Evolutionary conservation across 2,113 vertebrate genomes (phyloP), one percentile per base, ranked within the genome.

Genomic region (Cyprinodon variegatus): DNA sequence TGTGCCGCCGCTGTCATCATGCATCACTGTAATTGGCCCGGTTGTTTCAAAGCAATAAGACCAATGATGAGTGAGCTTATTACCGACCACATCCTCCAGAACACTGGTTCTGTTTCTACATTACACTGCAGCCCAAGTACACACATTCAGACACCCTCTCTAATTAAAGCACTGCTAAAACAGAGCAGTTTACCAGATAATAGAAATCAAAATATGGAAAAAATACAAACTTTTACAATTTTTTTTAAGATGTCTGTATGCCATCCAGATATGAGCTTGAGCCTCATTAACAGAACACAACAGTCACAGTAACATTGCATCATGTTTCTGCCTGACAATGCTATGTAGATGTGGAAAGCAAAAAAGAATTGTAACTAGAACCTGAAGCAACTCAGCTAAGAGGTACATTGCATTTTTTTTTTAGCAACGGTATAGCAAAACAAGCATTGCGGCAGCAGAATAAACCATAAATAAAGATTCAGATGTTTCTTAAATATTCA

Each of bases 401-500:
- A 70, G 43, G 48, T 6, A 22, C 20, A 76, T 69, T 72, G 74
- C 60, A 78, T 2, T 81, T 68, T 67, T 70, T 71, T 62, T 39
- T 11, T 64, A 36, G 65, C 10, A 63, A 22, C 40, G 17, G 60
- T 45, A 0, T 8, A 0, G 69, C 59, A 43, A 62, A 46, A 62
- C 17, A 29, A 46, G 38, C 22, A 11, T 81, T 0, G 12, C n/a
- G 45, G 65, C 38, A 62, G 66, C 11, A 64, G 46, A 2, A 64
- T 29, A 5, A 50, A 65, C 11, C 2, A 29, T 29, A 29, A 29
- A 29, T 29, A 29, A 29, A 29, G 60, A 29, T 8, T 76, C 68
- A 38, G 1, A 37, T 8, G 20, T 37, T 57, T 72, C 11, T n/a
- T 53, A 60, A 57, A 61, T 70, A 40, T 40, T 61, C 37, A 53